These are phyloP conservation scores for Fissipunctia ypsillon DNA, from an alignment of 2,888 invertebrate genomes.

Conservation along the genomic window DNA sequence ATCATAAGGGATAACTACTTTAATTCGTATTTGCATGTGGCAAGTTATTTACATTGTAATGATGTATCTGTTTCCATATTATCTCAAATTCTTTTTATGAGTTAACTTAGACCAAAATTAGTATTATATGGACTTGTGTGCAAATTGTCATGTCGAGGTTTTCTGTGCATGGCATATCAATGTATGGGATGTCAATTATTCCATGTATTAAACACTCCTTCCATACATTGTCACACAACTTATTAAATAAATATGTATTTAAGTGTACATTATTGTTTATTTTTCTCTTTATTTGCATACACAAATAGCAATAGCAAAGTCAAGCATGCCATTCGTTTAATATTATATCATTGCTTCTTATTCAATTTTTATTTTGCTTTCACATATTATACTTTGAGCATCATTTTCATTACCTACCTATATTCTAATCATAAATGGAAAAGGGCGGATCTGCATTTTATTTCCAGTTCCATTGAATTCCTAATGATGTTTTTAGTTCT, in stretches of 20 bases:
- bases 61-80: conserved; percentile 43
- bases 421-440: conserved; percentile 11
- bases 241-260: conserved; percentile 66
- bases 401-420: background rate
- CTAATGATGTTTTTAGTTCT: conserved; percentile 36
- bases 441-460: conserved; percentile 29
- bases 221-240: conserved; percentile 79
- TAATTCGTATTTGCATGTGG: conserved; percentile 41
- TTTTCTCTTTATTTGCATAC: conserved; percentile 48
- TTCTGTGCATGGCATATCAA: conserved; percentile 69
- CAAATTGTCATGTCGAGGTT: conserved; percentile 50
- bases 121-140: conserved; percentile 70
- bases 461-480: conserved; percentile 35
- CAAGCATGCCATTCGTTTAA: conserved; percentile 22
- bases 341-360: conserved; percentile 31
- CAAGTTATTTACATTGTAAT: conserved; percentile 41
- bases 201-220: conserved; percentile 69
- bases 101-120: conserved; percentile 74
- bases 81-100: conserved; percentile 53
- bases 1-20: conserved; percentile 60
- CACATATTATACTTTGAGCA: conserved; percentile 14
- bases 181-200: conserved; percentile 78
- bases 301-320: conserved; percentile 31
- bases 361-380: conserved; percentile 19
- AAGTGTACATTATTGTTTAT: conserved; percentile 63